Percentiles rank a stretch among this genome's conserved stretches.
Conservation (phyloP, 2,888 invertebrate genomes). For the Halocaridina rubra region DNA sequence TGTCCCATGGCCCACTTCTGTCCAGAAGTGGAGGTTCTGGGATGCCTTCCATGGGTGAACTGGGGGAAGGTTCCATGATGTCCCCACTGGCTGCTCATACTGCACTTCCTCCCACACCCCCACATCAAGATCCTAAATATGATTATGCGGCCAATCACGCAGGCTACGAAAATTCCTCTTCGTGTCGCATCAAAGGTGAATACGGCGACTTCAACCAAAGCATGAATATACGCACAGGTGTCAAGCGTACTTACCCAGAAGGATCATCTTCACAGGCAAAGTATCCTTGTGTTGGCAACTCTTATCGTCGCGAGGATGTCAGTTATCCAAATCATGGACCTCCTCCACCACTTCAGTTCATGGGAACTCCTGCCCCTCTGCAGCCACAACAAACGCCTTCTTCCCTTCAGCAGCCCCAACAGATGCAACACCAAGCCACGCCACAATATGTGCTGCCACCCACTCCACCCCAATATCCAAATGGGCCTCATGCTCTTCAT, state of each 20-base stretch:
- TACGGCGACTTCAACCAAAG: not conserved
- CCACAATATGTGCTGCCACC: conserved; percentile 46
- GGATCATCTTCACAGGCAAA: conserved; percentile 15
- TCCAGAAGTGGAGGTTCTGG: not conserved
- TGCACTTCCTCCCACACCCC: conserved; percentile 26
- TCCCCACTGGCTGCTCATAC: conserved; percentile 28
- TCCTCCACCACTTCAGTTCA: conserved; percentile 19
- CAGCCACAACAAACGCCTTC: not conserved
- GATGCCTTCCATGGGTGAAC: not conserved
- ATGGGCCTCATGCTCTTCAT: conserved; percentile 7
- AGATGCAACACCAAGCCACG: not conserved
- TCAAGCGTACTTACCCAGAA: conserved; percentile 33
- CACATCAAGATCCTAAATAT: conserved; percentile 22
- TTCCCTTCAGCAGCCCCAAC: not conserved
- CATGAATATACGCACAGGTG: not conserved
- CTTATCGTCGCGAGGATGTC: conserved; percentile 17
- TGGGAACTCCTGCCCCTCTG: not conserved
- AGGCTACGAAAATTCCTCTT: conserved; percentile 4
- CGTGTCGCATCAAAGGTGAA: conserved; percentile 19
- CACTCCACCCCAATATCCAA: conserved; percentile 47
- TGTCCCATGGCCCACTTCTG: not conserved
- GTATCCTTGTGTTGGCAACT: conserved; percentile 22
- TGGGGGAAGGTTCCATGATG: not conserved
- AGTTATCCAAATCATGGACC: not conserved
- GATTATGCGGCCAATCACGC: not conserved